Conservation (phyloP, 2,888 invertebrate genomes). For the Drosophila acutilabella region DNA sequence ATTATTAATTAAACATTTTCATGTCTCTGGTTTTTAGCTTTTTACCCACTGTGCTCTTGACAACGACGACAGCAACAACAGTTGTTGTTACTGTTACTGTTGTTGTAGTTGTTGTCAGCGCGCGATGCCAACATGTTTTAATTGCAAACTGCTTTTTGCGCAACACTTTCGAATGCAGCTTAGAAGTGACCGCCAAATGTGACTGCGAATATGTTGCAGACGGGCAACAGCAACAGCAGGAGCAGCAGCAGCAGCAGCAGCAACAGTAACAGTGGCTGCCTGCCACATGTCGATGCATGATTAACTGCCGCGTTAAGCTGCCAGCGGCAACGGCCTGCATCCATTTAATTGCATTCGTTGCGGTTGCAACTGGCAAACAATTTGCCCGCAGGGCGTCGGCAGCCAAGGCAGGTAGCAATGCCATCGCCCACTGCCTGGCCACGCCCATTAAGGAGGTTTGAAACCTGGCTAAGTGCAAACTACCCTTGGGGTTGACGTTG, state of each 20-base stretch:
- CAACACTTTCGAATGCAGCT: conserved; percentile 77
- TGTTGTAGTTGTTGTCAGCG: conserved; percentile 22
- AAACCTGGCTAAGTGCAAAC: conserved; percentile 47
- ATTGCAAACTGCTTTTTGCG: conserved; percentile 80
- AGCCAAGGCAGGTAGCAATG: conserved; percentile 54
- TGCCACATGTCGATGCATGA: conserved; percentile 77
- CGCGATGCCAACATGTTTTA: conserved; percentile 69
- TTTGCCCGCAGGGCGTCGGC: conserved; percentile 52
- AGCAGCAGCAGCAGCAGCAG: conserved; percentile 18
- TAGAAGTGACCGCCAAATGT: conserved; percentile 77
- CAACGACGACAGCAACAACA: conserved; percentile 34
- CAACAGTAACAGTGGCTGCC: conserved; percentile 9
- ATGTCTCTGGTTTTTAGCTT: too few relatives aligned
- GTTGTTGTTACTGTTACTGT: conserved; percentile 24
- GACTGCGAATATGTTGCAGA: conserved; percentile 39
- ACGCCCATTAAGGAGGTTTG: conserved; percentile 38
- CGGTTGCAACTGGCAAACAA: conserved; percentile 36
- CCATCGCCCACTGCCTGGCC: conserved; percentile 58
- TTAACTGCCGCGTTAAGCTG: conserved; percentile 79
- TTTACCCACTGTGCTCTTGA: conserved; percentile 3
- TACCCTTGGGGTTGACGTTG: conserved; percentile 48
- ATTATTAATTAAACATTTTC: too few relatives aligned
- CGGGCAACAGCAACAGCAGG: conserved; percentile 6
- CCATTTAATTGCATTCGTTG: conserved; percentile 80
- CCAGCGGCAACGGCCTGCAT: conserved; percentile 65